Base-by-base conservation (phyloP, 2,797 vertebrate genomes). In the Eurystomus glaucurus region DNA sequence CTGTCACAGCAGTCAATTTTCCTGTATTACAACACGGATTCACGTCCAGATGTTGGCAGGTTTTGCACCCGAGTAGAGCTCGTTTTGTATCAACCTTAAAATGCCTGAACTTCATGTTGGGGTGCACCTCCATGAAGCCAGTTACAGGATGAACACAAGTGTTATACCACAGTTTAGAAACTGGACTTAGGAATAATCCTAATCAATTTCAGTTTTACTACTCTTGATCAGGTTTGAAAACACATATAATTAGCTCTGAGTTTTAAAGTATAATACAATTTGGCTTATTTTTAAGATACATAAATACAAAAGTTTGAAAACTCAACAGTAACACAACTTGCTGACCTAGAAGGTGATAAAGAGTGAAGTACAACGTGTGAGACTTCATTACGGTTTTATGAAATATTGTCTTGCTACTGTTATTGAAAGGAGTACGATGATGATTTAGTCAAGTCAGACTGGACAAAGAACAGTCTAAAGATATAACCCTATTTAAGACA, bases 391-490 rank as follows among this genome's bases (percentile, higher is more conserved):
- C n/a, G 29, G 10, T 60, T 25, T 26, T 26, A 41, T 52, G 50
- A 84, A 78, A 51, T 52, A 69, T 2, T 79, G 18, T 79, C 77
- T 48, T n/a, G 16, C 43, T 71, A 35, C 46, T 54, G 14, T 37
- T 69, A 58, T 14, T 64, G n/a, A 48, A 41, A 90, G 48, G 41
- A 88, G 10, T n/a, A 19, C 13, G 25, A 55, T 52, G 25, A 54
- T 11, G 68, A 62, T 60, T 62, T 22, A 54, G 68, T 86, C 76
- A 82, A 90, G 65, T 85, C 71, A 76, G 85, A 66, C 2, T 13
- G 16, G 62, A 94, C 72, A 61, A 61, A 77, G 77, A 66, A 41
- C 14, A 97, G 60, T 66, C 77, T 95, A 74, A 86, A 88, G 31
- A 69, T 51, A 3, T 5, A 90, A 78, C 35, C 57, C 52, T 69